phyloP scores from a whole-genome alignment of 2,888 invertebrate genomes.

The Mythimna impura region DNA sequence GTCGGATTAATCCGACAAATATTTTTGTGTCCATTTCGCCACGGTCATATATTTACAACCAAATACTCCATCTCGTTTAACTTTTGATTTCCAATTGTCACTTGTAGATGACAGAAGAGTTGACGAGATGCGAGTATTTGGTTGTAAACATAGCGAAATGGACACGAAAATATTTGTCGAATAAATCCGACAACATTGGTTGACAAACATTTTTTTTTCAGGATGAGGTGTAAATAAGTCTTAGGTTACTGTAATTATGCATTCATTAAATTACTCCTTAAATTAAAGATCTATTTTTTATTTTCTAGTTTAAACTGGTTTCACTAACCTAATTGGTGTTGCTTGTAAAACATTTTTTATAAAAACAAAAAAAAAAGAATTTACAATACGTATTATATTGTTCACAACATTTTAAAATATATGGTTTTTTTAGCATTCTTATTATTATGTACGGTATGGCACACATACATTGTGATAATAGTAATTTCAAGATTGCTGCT shows the following conservation, averaged over 20 bases:
- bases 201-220: background rate
- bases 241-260: background rate
- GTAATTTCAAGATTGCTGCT: conserved; percentile 10
- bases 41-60: no score
- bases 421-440: background rate
- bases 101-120: no score
- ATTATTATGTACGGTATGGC: conserved; percentile 38
- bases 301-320: background rate
- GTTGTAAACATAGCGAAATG: no score
- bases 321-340: conserved; percentile 15
- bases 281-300: background rate
- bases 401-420: background rate
- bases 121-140: no score
- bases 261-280: background rate
- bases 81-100: no score
- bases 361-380: background rate
- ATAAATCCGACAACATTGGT: no score
- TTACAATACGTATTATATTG: background rate
- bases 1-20: no score
- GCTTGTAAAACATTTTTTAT: background rate
- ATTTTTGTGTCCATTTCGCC: no score
- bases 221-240: background rate
- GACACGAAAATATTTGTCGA: no score
- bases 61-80: no score
- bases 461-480: conserved; percentile 21